A percentile compares a stretch with the other conserved stretches of the same genome.
phyloP scores from a whole-genome alignment of 2,797 vertebrate species.

The Silurus aristotelis region DNA sequence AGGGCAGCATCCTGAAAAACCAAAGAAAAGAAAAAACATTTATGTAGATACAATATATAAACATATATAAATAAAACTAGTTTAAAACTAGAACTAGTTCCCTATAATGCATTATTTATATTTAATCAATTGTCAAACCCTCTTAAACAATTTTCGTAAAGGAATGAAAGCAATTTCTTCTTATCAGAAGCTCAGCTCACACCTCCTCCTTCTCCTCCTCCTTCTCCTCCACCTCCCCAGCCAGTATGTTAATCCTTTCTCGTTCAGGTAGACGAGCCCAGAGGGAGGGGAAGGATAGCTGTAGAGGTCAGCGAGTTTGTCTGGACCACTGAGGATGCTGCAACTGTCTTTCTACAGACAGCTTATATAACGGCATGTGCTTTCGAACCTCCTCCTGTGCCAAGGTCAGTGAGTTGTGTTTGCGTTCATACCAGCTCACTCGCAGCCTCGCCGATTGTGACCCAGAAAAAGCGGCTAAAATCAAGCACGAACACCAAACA shows the following conservation, averaged over 20 bases:
- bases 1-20: no score
- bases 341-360: slow-evolving; percentile 48
- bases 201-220: slow-evolving; percentile 6
- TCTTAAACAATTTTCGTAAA: not conserved
- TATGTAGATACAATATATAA: no score
- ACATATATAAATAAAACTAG: no score
- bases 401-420: slow-evolving; percentile 45
- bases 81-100: no score
- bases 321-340: slow-evolving; percentile 45
- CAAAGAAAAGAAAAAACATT: no score
- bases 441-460: slow-evolving; percentile 5
- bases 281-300: slow-evolving; percentile 23
- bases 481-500: not conserved
- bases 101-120: not conserved
- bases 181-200: slow-evolving; percentile 9
- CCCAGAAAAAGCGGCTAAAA: not conserved
- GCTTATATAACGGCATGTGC: slow-evolving; percentile 48
- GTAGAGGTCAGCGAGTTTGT: slow-evolving; percentile 52
- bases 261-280: slow-evolving; percentile 37
- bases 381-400: slow-evolving; percentile 50
- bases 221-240: slow-evolving; percentile 1
- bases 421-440: slow-evolving; percentile 32
- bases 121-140: not conserved
- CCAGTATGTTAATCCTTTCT: slow-evolving; percentile 40
- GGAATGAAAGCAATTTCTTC: not conserved